Percentiles rank a stretch among this genome's conserved stretches.
Conservation (phyloP, 53 echinoderm and acorn worm genomes). For the Hippasteria phrygiana region DNA sequence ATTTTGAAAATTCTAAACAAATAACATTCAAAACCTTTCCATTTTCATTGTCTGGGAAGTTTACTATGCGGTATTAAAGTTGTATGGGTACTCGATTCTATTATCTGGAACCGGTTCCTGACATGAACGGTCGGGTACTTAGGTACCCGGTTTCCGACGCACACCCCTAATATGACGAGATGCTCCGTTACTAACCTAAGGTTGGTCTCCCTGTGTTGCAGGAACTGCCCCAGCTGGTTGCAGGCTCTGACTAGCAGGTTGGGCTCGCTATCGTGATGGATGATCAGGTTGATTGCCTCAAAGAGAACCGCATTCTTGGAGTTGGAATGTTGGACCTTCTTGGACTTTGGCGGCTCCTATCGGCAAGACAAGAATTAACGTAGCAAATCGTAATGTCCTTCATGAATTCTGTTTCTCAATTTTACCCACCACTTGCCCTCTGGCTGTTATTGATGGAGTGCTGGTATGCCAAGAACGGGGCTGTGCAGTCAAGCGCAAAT, state of each 20-base stretch:
- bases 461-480: too few relatives aligned
- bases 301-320: conserved; percentile 99
- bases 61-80: too few relatives aligned
- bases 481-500: too few relatives aligned
- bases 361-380: background rate
- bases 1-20: too few relatives aligned
- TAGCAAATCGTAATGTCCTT: background rate
- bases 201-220: conserved; percentile 99
- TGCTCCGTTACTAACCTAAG: conserved; percentile 94
- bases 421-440: too few relatives aligned
- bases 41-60: too few relatives aligned
- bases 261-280: conserved; percentile 99
- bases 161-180: background rate
- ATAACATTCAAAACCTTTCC: too few relatives aligned
- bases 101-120: too few relatives aligned
- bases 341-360: conserved; percentile 99
- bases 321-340: conserved; percentile 99
- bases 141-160: background rate
- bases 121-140: too few relatives aligned
- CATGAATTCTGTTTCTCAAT: too few relatives aligned
- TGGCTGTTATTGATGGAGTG: too few relatives aligned
- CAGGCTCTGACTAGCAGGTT: conserved; percentile 93
- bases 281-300: conserved; percentile 98
- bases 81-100: too few relatives aligned
- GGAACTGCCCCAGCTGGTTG: conserved; percentile 98